Base-by-base conservation (phyloP, 2,113 vertebrate species). In the Struthio camelus region DNA sequence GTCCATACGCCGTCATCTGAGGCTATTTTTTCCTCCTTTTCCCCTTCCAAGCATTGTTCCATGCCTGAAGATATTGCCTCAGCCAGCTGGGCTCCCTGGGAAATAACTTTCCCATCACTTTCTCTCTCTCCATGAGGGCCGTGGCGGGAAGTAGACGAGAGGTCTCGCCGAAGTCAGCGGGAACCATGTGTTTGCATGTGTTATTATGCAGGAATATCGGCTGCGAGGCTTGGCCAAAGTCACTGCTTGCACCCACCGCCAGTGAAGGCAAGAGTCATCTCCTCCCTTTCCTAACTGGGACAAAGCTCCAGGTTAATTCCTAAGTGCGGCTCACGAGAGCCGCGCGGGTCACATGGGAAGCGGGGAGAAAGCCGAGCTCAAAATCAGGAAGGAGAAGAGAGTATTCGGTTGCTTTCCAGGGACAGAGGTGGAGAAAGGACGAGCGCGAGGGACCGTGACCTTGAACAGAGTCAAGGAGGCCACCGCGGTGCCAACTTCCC, bases 31-130 rank as follows among this genome's bases (percentile, higher is more conserved):
- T 76, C 66, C 32, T 61, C 51, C 15, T 80, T 72, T 71, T 94
- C 87, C 95, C 54, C 79, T 82, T 97, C 95, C 96, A 97, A 97
- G 85, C 72, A 92, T 89, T 91, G 70, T 85, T 97, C 72, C 53
- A 72, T 70, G 89, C 72, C 36, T 0, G 6, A 92, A 89, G 88
- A 65, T 0, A 3, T 66, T 84, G 87, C 84, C 2, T 1, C 87
- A 88, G 70, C 89, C 94, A 34, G 77, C 83, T 87, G 92, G 70
- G 82, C 95, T 75, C 88, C 94, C 94, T 85, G 87, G 91, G 96
- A 95, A 90, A 85, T 19, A 80, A 83, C 97, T 92, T 95, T 93
- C 61, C 93, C 89, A 84, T 72, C 70, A 91, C 96, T 97, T 95
- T 64, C 71, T 71, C 80, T 96, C 96, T 96, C 85, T 67, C 38